These are phyloP conservation scores for Drosophila bocqueti DNA, from an alignment of 1,140 invertebrate species.

Conservation along the genomic window DNA sequence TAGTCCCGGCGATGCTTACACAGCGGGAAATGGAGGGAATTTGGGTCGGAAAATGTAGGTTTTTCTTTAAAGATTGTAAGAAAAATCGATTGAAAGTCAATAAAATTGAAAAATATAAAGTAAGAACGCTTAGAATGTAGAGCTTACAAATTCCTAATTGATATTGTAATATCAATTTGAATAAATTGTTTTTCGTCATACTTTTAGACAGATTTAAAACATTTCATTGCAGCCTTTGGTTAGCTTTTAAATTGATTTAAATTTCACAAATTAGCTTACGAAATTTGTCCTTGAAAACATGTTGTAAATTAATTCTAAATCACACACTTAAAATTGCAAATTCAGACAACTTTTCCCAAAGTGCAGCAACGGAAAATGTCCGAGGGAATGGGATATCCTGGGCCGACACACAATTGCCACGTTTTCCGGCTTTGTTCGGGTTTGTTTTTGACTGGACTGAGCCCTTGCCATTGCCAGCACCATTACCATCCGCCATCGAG, in stretches of 20 bases:
- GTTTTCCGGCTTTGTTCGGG: conserved; percentile 56
- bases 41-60: too few relatives aligned
- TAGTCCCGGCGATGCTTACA: conserved; percentile 4
- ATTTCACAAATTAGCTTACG: too few relatives aligned
- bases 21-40: neutral
- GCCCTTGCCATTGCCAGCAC: conserved; percentile 7
- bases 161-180: too few relatives aligned
- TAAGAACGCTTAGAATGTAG: too few relatives aligned
- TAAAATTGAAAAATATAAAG: neutral
- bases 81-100: neutral
- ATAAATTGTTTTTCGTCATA: too few relatives aligned
- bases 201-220: too few relatives aligned
- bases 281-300: too few relatives aligned
- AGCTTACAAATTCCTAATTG: too few relatives aligned
- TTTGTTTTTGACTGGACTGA: conserved; percentile 40
- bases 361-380: conserved; percentile 3
- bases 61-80: neutral
- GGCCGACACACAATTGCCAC: conserved; percentile 55
- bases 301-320: too few relatives aligned
- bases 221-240: too few relatives aligned
- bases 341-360: neutral
- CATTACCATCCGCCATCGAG: neutral
- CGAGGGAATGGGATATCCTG: conserved; percentile 12
- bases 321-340: too few relatives aligned
- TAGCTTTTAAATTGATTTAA: too few relatives aligned